Evolutionary conservation across 2,113 vertebrate species (phyloP).

Genomic region (Chaenocephalus aceratus): DNA sequence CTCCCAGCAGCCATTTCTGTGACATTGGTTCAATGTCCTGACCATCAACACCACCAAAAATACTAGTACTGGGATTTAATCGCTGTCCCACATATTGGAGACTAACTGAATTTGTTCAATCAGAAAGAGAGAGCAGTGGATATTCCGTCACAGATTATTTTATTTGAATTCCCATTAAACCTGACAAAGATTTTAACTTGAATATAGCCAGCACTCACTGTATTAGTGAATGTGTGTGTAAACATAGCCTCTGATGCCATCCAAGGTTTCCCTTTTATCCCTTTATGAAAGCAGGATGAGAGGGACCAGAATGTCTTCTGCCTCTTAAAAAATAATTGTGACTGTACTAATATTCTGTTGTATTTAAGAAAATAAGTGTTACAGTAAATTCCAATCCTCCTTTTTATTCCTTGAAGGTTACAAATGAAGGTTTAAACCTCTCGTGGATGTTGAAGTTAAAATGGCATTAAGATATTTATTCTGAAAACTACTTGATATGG

Average conservation of each 20-base stretch:
- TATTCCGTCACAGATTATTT: slow-evolving; percentile 27
- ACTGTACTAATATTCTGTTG: slow-evolving; percentile 83
- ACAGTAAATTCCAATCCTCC: slow-evolving; percentile 44
- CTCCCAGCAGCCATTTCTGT: slow-evolving; percentile 25
- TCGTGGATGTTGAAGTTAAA: neutral
- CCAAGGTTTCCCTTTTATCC: slow-evolving; percentile 49
- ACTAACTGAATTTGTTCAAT: neutral
- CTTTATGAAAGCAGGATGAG: slow-evolving; percentile 56
- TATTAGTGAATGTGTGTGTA: slow-evolving; percentile 35
- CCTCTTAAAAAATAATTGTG: slow-evolving; percentile 66
- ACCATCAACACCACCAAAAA: slow-evolving; percentile 31
- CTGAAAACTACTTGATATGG: neutral
- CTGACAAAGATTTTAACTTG: slow-evolving; percentile 24
- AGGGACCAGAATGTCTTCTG: slow-evolving; percentile 69
- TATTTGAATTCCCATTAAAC: slow-evolving; percentile 26
- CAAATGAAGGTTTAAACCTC: neutral
- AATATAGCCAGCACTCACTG: slow-evolving; percentile 19
- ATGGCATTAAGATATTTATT: neutral
- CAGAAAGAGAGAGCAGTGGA: slow-evolving; percentile 7
- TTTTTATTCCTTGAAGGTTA: slow-evolving; percentile 7
- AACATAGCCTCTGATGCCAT: slow-evolving; percentile 62
- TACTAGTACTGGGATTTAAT: neutral
- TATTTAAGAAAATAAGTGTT: slow-evolving; percentile 84
- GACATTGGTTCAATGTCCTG: slow-evolving; percentile 19
- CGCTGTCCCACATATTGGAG: slow-evolving; percentile 5